A percentile compares a stretch with the other conserved stretches of the same genome.
Conservation (phyloP, 2,888 invertebrate species). For the Nomada fucata region DNA sequence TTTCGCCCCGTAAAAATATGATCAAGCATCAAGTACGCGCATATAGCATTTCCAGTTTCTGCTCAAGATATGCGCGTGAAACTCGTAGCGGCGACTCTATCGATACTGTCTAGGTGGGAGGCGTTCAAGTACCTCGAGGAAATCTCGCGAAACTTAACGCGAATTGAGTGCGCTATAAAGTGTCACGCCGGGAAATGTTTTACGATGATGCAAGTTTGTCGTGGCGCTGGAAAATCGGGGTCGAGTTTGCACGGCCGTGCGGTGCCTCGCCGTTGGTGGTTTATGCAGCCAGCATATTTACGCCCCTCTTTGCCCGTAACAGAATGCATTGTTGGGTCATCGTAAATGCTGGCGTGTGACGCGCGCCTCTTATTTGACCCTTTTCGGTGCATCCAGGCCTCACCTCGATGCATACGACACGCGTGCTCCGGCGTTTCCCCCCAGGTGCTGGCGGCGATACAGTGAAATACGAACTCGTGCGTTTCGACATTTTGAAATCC, state of each 20-base stretch:
- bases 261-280: constrained; percentile 73
- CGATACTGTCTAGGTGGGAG: constrained; percentile 32
- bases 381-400: constrained; percentile 45
- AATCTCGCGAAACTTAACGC: constrained; percentile 55
- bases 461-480: background rate
- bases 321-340: constrained; percentile 68
- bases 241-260: constrained; percentile 64
- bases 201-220: constrained; percentile 56
- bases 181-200: constrained; percentile 55
- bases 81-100: background rate
- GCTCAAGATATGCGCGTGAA: background rate
- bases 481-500: background rate
- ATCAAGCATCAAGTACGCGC: constrained; percentile 1
- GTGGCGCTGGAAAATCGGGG: constrained; percentile 66
- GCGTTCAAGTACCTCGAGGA: constrained; percentile 39
- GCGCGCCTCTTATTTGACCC: constrained; percentile 46
- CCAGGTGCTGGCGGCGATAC: background rate
- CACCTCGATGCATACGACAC: constrained; percentile 32
- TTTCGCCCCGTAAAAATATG: background rate
- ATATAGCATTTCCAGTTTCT: background rate
- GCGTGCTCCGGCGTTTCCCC: background rate
- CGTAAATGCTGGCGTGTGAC: constrained; percentile 62
- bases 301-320: constrained; percentile 70
- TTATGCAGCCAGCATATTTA: constrained; percentile 71
- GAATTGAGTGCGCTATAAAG: constrained; percentile 54